phyloP scores from a whole-genome alignment of 2,113 vertebrate species.

The Caretta caretta region DNA sequence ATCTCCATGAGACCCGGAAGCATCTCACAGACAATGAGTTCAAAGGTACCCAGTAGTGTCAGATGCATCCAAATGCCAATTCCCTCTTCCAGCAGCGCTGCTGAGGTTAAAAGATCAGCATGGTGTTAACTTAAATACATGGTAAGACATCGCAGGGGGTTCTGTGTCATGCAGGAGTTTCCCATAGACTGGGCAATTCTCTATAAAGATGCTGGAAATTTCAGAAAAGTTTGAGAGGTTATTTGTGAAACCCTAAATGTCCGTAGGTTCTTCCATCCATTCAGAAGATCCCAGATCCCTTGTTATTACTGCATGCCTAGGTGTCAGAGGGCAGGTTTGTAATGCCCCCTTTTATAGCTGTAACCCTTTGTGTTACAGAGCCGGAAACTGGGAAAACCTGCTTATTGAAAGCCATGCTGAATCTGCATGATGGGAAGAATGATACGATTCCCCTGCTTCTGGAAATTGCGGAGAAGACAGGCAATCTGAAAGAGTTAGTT shows the following conservation, averaged over 20 bases:
- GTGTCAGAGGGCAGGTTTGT: background rate
- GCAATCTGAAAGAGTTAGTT: slow-evolving; percentile 87
- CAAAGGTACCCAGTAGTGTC: slow-evolving; percentile 80
- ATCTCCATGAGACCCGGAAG: slow-evolving; percentile 85
- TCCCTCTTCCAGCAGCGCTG: background rate
- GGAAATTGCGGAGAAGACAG: slow-evolving; percentile 87
- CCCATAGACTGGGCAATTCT: background rate
- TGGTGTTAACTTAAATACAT: background rate
- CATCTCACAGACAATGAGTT: slow-evolving; percentile 89
- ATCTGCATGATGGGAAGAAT: slow-evolving; percentile 87
- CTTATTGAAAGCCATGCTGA: slow-evolving; percentile 94
- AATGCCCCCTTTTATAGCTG: background rate
- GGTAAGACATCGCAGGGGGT: background rate
- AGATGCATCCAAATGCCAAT: background rate
- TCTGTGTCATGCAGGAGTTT: background rate
- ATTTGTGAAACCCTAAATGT: background rate
- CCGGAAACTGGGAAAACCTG: slow-evolving; percentile 91
- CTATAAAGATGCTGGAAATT: background rate
- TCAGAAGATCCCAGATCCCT: slow-evolving; percentile 1
- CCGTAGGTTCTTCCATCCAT: background rate
- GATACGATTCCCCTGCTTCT: slow-evolving; percentile 87
- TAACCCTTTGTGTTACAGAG: slow-evolving; percentile 77
- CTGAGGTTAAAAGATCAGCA: background rate
- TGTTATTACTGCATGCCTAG: slow-evolving; percentile 3
- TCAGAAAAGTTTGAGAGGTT: background rate